Conservation (phyloP, 2,888 invertebrate genomes). For the Drosophila affinis region DNA sequence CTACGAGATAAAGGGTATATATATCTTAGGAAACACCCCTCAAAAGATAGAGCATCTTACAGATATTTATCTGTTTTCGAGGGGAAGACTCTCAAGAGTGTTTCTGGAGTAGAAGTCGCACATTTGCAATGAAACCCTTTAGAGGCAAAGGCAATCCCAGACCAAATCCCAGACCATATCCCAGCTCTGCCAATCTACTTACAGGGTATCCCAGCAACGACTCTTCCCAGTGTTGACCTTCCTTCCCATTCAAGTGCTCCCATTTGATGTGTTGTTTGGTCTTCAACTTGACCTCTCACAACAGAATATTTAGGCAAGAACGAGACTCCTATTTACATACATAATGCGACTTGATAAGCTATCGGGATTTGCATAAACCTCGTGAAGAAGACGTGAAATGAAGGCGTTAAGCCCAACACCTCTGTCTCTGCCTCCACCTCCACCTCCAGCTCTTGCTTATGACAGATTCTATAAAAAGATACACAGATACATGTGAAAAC, state of each 20-base stretch:
- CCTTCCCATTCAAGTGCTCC: conserved; percentile 31
- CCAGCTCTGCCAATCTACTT: too few species aligned
- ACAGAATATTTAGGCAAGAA: conserved; percentile 12
- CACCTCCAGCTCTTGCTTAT: conserved; percentile 24
- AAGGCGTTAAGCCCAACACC: conserved; percentile 40
- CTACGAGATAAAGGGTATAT: not conserved
- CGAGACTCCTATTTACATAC: conserved; percentile 27
- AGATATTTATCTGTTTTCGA: too few species aligned
- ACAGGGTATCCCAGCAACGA: conserved; percentile 6
- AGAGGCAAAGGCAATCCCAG: too few species aligned
- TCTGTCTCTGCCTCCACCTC: too few species aligned
- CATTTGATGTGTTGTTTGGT: conserved; percentile 34
- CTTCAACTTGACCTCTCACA: conserved; percentile 60
- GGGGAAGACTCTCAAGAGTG: too few species aligned
- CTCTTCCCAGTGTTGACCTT: not conserved
- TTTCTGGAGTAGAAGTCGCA: too few species aligned
- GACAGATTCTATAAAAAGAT: conserved; percentile 21
- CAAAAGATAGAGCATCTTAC: not conserved
- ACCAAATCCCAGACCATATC: too few species aligned
- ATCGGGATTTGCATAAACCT: conserved; percentile 42
- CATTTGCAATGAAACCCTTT: too few species aligned
- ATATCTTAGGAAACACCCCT: not conserved
- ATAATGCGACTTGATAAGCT: conserved; percentile 35
- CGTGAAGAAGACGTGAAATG: conserved; percentile 15
- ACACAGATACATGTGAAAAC: conserved; percentile 15